These are phyloP conservation scores for Ptilodon capucinus DNA, from an alignment of 2,888 invertebrate species.

Conservation along the genomic window DNA sequence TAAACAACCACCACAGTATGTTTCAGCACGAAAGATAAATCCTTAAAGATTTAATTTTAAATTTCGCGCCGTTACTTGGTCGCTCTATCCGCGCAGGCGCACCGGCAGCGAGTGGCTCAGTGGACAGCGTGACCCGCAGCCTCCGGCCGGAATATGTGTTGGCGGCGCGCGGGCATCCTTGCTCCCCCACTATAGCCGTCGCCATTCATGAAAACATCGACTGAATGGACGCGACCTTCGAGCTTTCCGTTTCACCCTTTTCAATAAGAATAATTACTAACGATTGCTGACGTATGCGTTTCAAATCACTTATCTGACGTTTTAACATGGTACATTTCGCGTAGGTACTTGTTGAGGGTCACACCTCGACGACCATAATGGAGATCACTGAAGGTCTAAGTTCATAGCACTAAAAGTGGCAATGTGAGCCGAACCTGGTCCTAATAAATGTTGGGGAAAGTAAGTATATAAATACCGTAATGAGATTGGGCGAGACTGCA, in stretches of 20 bases:
- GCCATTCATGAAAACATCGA: conserved; percentile 69
- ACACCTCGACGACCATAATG: too few relatives aligned
- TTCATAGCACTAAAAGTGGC: too few relatives aligned
- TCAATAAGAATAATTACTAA: not conserved
- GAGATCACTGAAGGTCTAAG: too few relatives aligned
- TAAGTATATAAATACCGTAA: too few relatives aligned
- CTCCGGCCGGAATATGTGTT: conserved; percentile 49
- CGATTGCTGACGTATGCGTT: not conserved
- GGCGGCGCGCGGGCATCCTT: conserved; percentile 52
- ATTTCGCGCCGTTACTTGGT: conserved; percentile 58
- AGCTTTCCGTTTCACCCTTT: conserved; percentile 17
- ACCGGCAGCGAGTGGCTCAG: conserved; percentile 44
- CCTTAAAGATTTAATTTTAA: conserved; percentile 44
- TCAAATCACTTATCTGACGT: not conserved
- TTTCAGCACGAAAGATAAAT: conserved; percentile 45
- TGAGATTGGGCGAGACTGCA: too few relatives aligned
- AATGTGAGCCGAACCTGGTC: too few relatives aligned
- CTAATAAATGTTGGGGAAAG: too few relatives aligned
- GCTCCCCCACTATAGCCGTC: conserved; percentile 57
- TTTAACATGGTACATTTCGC: not conserved
- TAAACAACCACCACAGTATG: conserved; percentile 51
- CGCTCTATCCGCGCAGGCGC: conserved; percentile 59
- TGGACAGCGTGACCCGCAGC: conserved; percentile 48
- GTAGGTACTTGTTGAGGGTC: too few relatives aligned
- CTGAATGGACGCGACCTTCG: conserved; percentile 51